Conservation (phyloP, 2,797 vertebrate genomes). For the Acipenser ruthenus region DNA sequence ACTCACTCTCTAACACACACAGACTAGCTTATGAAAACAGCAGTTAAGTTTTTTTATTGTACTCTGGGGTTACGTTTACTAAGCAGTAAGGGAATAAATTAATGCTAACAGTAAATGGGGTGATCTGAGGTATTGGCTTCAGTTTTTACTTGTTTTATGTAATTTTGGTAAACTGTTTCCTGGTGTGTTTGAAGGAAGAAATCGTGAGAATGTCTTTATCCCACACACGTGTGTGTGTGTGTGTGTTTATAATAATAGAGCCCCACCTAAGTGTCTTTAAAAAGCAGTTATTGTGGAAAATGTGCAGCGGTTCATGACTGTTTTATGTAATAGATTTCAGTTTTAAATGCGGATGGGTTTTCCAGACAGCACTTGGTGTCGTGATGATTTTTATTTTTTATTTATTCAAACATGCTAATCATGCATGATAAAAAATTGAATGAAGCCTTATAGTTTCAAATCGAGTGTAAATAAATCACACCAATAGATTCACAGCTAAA, state of each 20-base stretch:
- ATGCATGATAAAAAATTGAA: no score
- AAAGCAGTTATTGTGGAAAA: neutral
- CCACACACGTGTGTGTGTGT: conserved; percentile 23
- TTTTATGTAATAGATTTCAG: no score
- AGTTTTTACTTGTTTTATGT: neutral
- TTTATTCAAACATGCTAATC: no score
- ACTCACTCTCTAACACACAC: conserved; percentile 31
- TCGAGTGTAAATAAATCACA: no score
- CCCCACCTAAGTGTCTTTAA: neutral
- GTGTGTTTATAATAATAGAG: neutral
- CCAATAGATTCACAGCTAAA: no score
- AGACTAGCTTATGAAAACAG: conserved; percentile 18
- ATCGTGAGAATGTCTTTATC: conserved; percentile 21
- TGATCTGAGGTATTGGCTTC: no score
- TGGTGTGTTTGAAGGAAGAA: conserved; percentile 25
- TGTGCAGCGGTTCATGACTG: neutral
- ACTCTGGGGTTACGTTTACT: conserved; percentile 38
- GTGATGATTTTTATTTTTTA: no score
- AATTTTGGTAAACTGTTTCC: neutral
- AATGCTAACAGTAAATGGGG: conserved; percentile 3
- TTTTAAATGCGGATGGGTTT: no score
- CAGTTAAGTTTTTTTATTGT: conserved; percentile 28
- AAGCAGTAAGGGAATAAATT: conserved; percentile 41
- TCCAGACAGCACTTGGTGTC: no score
- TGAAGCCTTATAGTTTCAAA: no score